Evolutionary conservation across 2,888 invertebrate genomes (phyloP).

Genomic region (Cheiracanthium punctorium): DNA sequence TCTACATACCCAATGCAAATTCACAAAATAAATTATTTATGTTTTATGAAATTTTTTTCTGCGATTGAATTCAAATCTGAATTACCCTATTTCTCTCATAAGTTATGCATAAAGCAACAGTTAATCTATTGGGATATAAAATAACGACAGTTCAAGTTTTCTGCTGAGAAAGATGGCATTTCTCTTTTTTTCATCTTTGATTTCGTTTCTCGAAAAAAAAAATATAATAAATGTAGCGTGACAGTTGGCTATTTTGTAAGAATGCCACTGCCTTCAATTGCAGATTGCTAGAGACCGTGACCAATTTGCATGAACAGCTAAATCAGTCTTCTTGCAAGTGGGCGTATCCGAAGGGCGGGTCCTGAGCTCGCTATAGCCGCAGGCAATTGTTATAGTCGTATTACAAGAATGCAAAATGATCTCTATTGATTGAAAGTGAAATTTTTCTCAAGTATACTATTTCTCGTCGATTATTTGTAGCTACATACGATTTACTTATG

Average conservation of each 20-base stretch:
- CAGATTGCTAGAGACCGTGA: neutral
- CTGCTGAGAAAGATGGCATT: no score
- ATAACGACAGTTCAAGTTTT: no score
- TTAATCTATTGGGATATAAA: no score
- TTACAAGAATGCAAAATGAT: constrained; percentile 24
- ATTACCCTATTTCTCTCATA: no score
- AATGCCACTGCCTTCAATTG: neutral
- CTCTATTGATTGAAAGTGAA: neutral
- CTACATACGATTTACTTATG: neutral
- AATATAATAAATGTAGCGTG: neutral
- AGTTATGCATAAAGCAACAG: no score
- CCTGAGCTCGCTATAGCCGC: constrained; percentile 23
- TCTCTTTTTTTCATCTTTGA: no score
- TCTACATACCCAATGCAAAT: no score
- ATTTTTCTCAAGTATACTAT: neutral
- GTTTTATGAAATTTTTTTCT: no score
- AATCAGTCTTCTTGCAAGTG: constrained; percentile 28
- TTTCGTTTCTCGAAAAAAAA: no score
- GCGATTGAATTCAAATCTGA: no score
- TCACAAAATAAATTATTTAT: no score
- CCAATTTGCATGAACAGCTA: constrained; percentile 28
- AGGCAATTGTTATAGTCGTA: constrained; percentile 35
- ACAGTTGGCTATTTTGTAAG: neutral
- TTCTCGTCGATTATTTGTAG: neutral
- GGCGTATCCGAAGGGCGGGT: constrained; percentile 32